A percentile compares a stretch with the other conserved stretches of the same genome.
phyloP scores from a whole-genome alignment of 2,888 invertebrate species.

The Eurytoma californica region DNA sequence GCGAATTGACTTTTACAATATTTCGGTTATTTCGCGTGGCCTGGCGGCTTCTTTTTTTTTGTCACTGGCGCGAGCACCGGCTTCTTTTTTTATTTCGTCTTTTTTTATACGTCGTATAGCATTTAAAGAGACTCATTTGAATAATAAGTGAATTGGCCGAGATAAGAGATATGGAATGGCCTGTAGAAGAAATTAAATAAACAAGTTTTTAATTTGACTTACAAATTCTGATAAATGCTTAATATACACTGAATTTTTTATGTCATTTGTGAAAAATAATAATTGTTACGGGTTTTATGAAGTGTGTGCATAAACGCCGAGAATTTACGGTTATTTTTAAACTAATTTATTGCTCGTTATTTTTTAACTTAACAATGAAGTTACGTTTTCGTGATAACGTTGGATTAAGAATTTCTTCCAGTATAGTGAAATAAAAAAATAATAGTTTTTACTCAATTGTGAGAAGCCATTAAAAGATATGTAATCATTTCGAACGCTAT shows the following conservation, averaged over 20 bases:
- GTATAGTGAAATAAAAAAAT: constrained; percentile 1
- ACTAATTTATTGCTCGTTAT: not conserved
- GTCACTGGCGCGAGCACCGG: not conserved
- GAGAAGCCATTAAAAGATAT: constrained; percentile 51
- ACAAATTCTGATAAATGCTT: constrained; percentile 18
- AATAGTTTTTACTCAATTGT: constrained; percentile 36
- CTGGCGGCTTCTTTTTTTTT: not conserved
- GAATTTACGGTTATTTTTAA: not conserved
- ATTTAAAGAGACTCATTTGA: constrained; percentile 43
- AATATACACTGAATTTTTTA: not conserved
- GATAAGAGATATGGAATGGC: constrained; percentile 29
- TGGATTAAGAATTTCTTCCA: not conserved
- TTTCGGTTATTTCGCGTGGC: no score
- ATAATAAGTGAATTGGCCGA: constrained; percentile 35
- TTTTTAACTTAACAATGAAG: no score
- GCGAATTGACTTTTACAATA: constrained; percentile 6
- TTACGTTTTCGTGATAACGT: no score
- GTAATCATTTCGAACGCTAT: constrained; percentile 41
- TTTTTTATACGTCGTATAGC: constrained; percentile 13
- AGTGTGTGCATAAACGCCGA: not conserved
- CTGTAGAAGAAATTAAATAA: constrained; percentile 30
- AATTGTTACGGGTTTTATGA: not conserved
- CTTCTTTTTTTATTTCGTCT: constrained; percentile 5
- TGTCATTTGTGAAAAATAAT: constrained; percentile 4
- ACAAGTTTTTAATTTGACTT: constrained; percentile 26